phyloP scores from a whole-genome alignment of 2,888 invertebrate species.

The Nemotelus pantherinus region DNA sequence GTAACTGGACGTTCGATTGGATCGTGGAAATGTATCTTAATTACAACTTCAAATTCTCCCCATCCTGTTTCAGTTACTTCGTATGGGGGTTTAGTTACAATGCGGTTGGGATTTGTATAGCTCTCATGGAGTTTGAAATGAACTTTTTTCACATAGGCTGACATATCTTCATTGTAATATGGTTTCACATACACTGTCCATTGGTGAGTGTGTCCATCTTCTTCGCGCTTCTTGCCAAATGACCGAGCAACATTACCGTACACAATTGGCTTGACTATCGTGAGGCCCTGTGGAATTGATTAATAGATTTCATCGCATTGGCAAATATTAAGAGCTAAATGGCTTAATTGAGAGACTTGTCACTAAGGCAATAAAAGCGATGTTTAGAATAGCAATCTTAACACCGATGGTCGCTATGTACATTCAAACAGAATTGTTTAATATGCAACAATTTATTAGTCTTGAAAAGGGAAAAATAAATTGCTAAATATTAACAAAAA shows the following conservation, averaged over 20 bases:
- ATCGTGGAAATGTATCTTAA: constrained; percentile 97
- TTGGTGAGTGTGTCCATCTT: constrained; percentile 98
- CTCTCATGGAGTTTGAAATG: constrained; percentile 98
- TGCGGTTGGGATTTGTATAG: constrained; percentile 92
- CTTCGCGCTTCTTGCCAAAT: constrained; percentile 95
- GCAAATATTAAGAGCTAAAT: no score
- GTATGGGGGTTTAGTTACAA: constrained; percentile 94
- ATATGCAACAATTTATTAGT: no score
- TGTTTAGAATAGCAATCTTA: no score
- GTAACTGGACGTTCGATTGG: constrained; percentile 91
- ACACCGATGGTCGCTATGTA: no score
- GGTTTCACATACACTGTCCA: constrained; percentile 99
- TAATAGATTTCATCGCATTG: no score
- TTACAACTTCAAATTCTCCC: constrained; percentile 99
- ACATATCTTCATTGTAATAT: constrained; percentile 92
- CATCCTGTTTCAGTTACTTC: constrained; percentile 98
- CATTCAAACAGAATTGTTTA: no score
- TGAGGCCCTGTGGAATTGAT: constrained; percentile 75
- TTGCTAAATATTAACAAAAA: no score
- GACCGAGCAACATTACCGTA: constrained; percentile 96
- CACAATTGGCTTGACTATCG: constrained; percentile 92
- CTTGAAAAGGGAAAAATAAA: no score
- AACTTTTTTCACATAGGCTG: constrained; percentile 92
- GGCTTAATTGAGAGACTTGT: no score
- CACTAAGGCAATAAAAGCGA: no score